These are phyloP conservation scores for Microctonus brassicae DNA, from an alignment of 2,888 invertebrate species.

Conservation along the genomic window DNA sequence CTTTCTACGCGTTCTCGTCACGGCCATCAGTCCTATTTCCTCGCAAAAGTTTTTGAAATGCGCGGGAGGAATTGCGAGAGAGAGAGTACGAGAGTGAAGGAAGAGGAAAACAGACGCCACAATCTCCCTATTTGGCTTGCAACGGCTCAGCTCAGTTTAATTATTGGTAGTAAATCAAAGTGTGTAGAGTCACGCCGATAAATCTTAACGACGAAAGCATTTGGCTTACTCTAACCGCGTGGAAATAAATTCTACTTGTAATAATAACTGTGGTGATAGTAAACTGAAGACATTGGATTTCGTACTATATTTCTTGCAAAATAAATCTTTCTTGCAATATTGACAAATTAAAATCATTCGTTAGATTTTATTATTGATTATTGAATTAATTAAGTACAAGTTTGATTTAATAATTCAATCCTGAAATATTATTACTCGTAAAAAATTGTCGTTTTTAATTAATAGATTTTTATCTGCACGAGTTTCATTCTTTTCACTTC, in stretches of 20 bases:
- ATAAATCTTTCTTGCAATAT: too few species aligned
- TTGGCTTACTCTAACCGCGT: constrained; percentile 42
- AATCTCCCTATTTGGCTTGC: neutral
- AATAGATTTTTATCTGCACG: neutral
- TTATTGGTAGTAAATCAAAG: constrained; percentile 65
- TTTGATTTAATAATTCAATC: too few species aligned
- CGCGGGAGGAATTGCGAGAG: constrained; percentile 32
- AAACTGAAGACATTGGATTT: neutral
- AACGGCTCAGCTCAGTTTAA: constrained; percentile 57
- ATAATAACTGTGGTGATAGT: constrained; percentile 45
- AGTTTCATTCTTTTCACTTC: constrained; percentile 10
- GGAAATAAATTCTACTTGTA: constrained; percentile 43
- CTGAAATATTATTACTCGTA: too few species aligned
- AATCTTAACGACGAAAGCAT: constrained; percentile 57
- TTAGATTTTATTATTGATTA: too few species aligned
- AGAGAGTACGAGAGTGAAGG: neutral
- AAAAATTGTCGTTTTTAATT: neutral
- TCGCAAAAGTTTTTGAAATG: constrained; percentile 55
- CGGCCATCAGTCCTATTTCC: constrained; percentile 29
- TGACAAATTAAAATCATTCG: too few species aligned
- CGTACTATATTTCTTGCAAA: neutral
- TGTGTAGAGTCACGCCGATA: constrained; percentile 52
- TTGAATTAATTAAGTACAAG: too few species aligned
- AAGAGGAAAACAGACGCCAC: constrained; percentile 23
- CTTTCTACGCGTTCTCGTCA: constrained; percentile 27